phyloP scores from a whole-genome alignment of 2,113 vertebrate genomes.

The Trichechus manatus region DNA sequence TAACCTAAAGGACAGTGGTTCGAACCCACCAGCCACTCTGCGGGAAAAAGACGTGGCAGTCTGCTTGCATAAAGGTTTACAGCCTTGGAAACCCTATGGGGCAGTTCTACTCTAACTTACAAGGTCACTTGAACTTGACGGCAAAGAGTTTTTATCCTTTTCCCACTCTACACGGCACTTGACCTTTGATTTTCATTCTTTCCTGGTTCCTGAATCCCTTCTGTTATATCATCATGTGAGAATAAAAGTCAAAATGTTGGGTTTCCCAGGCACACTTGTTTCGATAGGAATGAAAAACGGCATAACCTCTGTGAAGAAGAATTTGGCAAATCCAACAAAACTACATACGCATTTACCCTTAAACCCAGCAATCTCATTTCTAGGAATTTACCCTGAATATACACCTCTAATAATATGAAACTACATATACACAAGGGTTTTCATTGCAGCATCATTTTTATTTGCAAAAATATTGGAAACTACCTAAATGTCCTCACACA shows the following conservation, averaged over 20 bases:
- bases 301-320: background rate
- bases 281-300: background rate
- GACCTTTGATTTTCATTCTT: background rate
- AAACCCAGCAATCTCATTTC: background rate
- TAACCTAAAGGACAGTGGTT: no score
- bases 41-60: no score
- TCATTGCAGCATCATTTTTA: background rate
- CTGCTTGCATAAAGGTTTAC: no score
- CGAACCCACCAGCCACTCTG: no score
- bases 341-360: background rate
- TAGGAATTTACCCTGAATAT: background rate
- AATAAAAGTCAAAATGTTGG: background rate
- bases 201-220: background rate
- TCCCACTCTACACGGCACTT: background rate
- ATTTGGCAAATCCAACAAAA: background rate
- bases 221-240: background rate
- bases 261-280: background rate
- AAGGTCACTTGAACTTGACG: no score
- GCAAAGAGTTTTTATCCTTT: background rate
- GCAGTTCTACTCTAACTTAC: no score
- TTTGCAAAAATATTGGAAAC: constrained; percentile 11
- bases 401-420: background rate
- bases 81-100: no score
- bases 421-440: background rate
- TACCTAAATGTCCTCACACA: background rate